phyloP scores from a whole-genome alignment of 2,888 invertebrate genomes.

The Stenodera caucasica region DNA sequence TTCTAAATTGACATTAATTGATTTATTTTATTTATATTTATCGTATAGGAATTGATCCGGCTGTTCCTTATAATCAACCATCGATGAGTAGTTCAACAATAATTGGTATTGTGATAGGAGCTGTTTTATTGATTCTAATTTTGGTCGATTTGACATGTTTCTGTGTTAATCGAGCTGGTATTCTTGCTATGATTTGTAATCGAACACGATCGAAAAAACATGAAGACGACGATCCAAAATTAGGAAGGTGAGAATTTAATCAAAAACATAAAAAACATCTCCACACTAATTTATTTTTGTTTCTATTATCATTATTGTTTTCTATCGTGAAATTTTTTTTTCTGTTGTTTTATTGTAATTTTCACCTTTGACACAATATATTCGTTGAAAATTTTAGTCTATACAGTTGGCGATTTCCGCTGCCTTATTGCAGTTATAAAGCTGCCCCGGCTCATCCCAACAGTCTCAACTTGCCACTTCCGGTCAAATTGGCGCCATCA shows the following conservation, averaged over 20 bases:
- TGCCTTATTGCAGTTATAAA: slow-evolving; percentile 94
- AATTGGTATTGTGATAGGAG: slow-evolving; percentile 82
- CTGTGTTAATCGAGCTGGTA: slow-evolving; percentile 66
- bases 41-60: slow-evolving; percentile 44
- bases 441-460: slow-evolving; percentile 74
- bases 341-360: slow-evolving; percentile 17
- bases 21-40: too few species aligned
- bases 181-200: slow-evolving; percentile 70
- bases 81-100: slow-evolving; percentile 74
- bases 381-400: slow-evolving; percentile 67
- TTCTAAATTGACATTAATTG: not conserved
- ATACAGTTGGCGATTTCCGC: slow-evolving; percentile 95
- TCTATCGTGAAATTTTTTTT: slow-evolving; percentile 9
- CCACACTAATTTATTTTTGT: slow-evolving; percentile 4
- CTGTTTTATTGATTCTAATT: slow-evolving; percentile 76
- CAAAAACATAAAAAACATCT: slow-evolving; percentile 9
- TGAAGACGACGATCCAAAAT: slow-evolving; percentile 79
- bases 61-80: slow-evolving; percentile 49
- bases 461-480: slow-evolving; percentile 77
- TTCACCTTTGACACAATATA: slow-evolving; percentile 22
- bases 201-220: slow-evolving; percentile 65
- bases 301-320: slow-evolving; percentile 5
- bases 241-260: too few species aligned
- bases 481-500: slow-evolving; percentile 74
- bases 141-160: slow-evolving; percentile 84